A percentile compares a stretch with the other conserved stretches of the same genome.
Conservation (phyloP, 2,888 invertebrate genomes). For the Andrena minutula region DNA sequence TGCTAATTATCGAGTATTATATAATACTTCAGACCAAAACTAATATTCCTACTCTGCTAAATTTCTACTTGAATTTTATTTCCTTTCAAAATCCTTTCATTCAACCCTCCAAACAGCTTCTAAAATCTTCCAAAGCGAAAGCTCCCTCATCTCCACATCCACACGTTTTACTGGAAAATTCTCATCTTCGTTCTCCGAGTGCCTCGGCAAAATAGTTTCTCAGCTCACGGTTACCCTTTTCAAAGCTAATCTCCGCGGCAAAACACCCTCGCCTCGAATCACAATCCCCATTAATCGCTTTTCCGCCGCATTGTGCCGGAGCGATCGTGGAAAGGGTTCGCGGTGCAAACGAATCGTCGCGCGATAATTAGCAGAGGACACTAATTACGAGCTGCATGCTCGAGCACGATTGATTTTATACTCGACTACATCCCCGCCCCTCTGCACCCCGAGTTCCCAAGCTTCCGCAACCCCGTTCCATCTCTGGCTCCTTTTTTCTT, state of each 20-base stretch:
- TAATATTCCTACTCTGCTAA: no score
- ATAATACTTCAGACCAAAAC: no score
- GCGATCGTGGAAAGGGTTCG: conserved; percentile 14
- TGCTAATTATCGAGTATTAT: no score
- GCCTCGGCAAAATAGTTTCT: no score
- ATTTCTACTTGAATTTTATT: no score
- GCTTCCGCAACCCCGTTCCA: not conserved
- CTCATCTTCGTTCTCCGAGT: no score
- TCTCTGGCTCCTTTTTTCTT: conserved; percentile 19
- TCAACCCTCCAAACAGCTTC: no score
- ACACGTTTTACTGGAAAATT: no score
- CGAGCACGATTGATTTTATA: conserved; percentile 54
- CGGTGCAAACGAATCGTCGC: conserved; percentile 23
- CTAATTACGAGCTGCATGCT: conserved; percentile 42
- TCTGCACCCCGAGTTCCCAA: not conserved
- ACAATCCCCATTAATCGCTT: conserved; percentile 22
- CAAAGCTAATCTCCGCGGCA: not conserved
- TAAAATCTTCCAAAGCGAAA: no score
- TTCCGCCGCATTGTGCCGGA: not conserved
- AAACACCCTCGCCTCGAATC: conserved; percentile 9
- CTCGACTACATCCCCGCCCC: conserved; percentile 3
- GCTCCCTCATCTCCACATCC: no score
- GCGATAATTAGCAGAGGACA: conserved; percentile 58
- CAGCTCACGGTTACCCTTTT: no score
- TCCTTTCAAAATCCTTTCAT: no score